Evolutionary conservation across 92 coral and sea anemone genomes (phyloP), one percentile per base, ranked within the genome.

Genomic region (Palythoa caribaeorum): DNA sequence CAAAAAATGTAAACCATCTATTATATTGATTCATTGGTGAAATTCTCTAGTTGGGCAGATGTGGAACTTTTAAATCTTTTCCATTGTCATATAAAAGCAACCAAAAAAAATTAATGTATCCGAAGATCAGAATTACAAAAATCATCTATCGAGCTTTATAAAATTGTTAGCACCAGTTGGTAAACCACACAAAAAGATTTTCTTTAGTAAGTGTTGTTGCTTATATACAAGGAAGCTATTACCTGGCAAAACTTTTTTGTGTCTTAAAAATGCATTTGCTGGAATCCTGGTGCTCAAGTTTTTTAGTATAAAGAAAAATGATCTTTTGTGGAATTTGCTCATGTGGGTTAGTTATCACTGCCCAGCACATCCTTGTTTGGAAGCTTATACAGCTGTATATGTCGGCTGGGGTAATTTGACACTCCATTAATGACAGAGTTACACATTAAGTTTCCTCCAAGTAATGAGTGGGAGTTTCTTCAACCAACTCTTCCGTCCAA

Each of bases 401-500:
- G 68, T 60, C 68, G 3, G 68, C 68, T 21, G 85, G 85, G 85
- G 68, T 21, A 60, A 83, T 83, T 53, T 83, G 77, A 83, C 12
- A 79, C 75, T 60, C 20, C 75, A 86, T 55, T 53, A 87, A 8
- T 59, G 84, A 76, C 75, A 86, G 84, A 54, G 90, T 86, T 86
- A 88, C 92, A 71, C 89, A 89, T 28, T 28, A 28, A 37, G 88
- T 70, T 84, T 92, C 92, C 62, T 84, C 66, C 88, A 92, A 76
- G 73, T 79, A 88, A 78, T 66, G 83, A 62, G 76, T 76, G 28
- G 28, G 28, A 28, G 91, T 73, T 90, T 89, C 90, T 20, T 89
- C 85, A 59, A 89, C 81, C 79, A 78, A 79, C 91, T 78, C 90
- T 60, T 73, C 90, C n/a, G 92, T 89, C 87, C 89, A 40, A 36